Evolutionary conservation across 1,140 invertebrate genomes (phyloP).

Genomic region (Schlechtendalia chinensis): DNA sequence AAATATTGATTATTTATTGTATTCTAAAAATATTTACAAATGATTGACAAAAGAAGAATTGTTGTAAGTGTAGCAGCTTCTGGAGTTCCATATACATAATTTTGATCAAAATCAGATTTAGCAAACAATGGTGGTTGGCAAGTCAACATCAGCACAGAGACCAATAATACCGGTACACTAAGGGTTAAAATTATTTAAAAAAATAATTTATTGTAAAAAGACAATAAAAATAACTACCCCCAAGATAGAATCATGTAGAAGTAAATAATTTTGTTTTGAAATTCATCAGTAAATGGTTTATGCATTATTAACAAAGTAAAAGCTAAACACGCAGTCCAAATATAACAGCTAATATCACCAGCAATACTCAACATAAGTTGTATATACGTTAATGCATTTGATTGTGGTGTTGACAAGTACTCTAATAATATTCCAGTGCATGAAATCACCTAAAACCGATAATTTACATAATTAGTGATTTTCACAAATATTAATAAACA

Average conservation of each 20-base stretch:
- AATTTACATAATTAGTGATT: neutral
- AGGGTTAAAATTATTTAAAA: slow-evolving; percentile 52
- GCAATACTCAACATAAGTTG: slow-evolving; percentile 72
- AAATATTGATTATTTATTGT: neutral
- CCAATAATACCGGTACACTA: slow-evolving; percentile 62
- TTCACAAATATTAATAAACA: neutral
- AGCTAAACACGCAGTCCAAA: slow-evolving; percentile 82
- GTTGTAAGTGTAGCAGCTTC: slow-evolving; percentile 70
- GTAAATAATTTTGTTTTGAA: slow-evolving; percentile 36
- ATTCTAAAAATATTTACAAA: slow-evolving; percentile 59
- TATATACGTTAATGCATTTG: slow-evolving; percentile 56
- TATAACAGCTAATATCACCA: slow-evolving; percentile 73
- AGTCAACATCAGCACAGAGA: slow-evolving; percentile 61
- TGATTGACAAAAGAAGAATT: slow-evolving; percentile 66
- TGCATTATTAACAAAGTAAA: slow-evolving; percentile 77
- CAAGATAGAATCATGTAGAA: slow-evolving; percentile 65
- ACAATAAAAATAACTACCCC: slow-evolving; percentile 64
- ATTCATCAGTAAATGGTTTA: slow-evolving; percentile 41
- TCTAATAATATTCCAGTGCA: slow-evolving; percentile 45
- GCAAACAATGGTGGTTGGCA: slow-evolving; percentile 54
- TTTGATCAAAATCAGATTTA: slow-evolving; percentile 61
- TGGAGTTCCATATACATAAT: slow-evolving; percentile 74
- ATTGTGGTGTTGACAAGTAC: slow-evolving; percentile 33
- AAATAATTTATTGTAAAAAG: slow-evolving; percentile 30
- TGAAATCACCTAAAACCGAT: slow-evolving; percentile 36